Base-by-base conservation (phyloP, 2,113 vertebrate species). In the Cavia aperea region DNA sequence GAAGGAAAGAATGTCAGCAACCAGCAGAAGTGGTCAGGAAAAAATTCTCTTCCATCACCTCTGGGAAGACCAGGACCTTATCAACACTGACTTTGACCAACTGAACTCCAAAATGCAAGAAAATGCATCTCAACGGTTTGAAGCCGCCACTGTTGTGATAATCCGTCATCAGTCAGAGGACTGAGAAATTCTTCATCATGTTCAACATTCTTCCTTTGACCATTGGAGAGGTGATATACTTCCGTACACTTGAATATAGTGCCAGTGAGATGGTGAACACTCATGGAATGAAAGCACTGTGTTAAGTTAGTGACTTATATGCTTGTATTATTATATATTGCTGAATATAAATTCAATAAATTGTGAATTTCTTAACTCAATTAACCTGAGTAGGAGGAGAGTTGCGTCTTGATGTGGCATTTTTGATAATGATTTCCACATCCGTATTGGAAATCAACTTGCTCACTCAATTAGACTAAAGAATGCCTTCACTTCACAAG, bases 401-500 rank as follows among this genome's bases (percentile, higher is more conserved):
- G 24, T 18, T 60, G 92, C 46, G 31, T 65, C 24, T 56, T 81
- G 4, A 54, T 33, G 72, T 1, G 8, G 33, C 43, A 2, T 70
- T 26, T 92, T 46, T 73, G 2, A 81, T 51, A 60, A 72, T 16
- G 4, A 4, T 5, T 7, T 12, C 4, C 21, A 88, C 49, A 36
- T 10, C 8, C 14, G 16, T 39, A 3, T 19, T 89, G 63, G 5
- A 84, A 86, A 86, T 33, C 24, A 81, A 56, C 62, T 46, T 16
- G 4, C 24, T 73, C 16, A 51, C 77, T 82, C 5, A 43, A 58
- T 1, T 16, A 62, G 24, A 26, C 2, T 77, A 65, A 54, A 49
- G 23, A 49, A 6, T 49, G 8, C 0, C 16, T 12, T 51, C 10
- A 24, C 15, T 26, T 1, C 1, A 21, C 24, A 62, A 60, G 26